These are phyloP conservation scores for Ophion ventricosus DNA, from an alignment of 2,888 invertebrate species.

Conservation along the genomic window DNA sequence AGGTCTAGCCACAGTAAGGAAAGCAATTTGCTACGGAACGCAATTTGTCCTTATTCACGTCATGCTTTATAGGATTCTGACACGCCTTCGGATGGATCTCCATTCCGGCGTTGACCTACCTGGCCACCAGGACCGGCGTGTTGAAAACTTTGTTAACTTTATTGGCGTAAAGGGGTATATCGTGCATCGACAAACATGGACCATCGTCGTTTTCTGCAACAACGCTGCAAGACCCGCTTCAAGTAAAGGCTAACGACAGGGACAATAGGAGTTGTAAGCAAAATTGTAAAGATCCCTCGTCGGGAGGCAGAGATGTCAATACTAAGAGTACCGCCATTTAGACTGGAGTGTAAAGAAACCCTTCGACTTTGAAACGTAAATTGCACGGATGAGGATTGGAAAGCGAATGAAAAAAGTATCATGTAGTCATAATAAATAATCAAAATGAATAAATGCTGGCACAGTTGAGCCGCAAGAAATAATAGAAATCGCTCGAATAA, in stretches of 20 bases:
- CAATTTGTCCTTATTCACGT: slow-evolving; percentile 97
- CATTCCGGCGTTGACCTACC: slow-evolving; percentile 99
- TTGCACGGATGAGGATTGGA: neutral
- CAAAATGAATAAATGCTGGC: too few species aligned
- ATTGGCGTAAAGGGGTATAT: slow-evolving; percentile 96
- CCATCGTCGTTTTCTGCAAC: slow-evolving; percentile 89
- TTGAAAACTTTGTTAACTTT: slow-evolving; percentile 90
- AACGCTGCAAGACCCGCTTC: slow-evolving; percentile 4
- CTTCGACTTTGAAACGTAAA: neutral
- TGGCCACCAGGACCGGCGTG: slow-evolving; percentile 99
- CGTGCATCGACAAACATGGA: slow-evolving; percentile 97
- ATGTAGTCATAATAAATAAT: neutral
- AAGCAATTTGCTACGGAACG: slow-evolving; percentile 98
- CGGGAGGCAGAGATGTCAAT: too few species aligned
- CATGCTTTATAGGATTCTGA: slow-evolving; percentile 99
- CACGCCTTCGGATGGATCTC: slow-evolving; percentile 95
- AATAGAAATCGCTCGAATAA: too few species aligned
- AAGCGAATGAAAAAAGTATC: slow-evolving; percentile 2
- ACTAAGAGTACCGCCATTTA: neutral
- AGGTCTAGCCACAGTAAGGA: slow-evolving; percentile 99
- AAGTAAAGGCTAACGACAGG: neutral
- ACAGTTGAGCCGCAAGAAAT: too few species aligned
- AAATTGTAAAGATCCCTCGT: neutral
- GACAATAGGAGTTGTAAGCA: neutral
- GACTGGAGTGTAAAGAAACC: slow-evolving; percentile 9